These are phyloP conservation scores for Atrina japonica DNA, from an alignment of 2,888 invertebrate species.

Conservation along the genomic window DNA sequence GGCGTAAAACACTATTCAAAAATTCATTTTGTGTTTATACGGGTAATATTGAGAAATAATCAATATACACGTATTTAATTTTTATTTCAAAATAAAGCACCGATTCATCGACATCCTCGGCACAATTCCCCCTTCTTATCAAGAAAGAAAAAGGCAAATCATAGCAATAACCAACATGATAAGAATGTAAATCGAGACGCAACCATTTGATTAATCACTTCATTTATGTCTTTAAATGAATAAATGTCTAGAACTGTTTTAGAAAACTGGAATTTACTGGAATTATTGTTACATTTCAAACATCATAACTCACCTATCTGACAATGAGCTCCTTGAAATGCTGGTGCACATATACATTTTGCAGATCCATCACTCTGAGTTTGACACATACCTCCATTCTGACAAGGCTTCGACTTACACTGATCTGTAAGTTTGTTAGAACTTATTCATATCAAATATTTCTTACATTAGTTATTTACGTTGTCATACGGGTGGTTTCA, in stretches of 20 bases:
- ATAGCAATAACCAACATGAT: no score
- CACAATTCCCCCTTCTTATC: no score
- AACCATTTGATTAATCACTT: not conserved
- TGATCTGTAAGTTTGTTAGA: not conserved
- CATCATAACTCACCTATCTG: slow-evolving; percentile 20
- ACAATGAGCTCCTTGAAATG: slow-evolving; percentile 30
- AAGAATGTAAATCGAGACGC: no score
- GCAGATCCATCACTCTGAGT: not conserved
- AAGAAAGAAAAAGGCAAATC: no score
- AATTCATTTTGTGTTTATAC: no score
- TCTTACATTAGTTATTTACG: no score
- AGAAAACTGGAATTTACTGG: not conserved
- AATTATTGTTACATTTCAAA: not conserved
- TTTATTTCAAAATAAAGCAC: no score
- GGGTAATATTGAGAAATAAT: no score
- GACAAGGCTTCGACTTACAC: slow-evolving; percentile 24
- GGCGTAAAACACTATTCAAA: slow-evolving; percentile 3
- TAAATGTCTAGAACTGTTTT: not conserved
- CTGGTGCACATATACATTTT: slow-evolving; percentile 31
- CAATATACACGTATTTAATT: no score
- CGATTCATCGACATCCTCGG: no score
- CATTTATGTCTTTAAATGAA: not conserved
- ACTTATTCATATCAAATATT: not conserved
- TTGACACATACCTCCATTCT: slow-evolving; percentile 18
- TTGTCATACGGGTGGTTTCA: no score